phyloP scores from a whole-genome alignment of 2,113 vertebrate species.

The Calonectris borealis region DNA sequence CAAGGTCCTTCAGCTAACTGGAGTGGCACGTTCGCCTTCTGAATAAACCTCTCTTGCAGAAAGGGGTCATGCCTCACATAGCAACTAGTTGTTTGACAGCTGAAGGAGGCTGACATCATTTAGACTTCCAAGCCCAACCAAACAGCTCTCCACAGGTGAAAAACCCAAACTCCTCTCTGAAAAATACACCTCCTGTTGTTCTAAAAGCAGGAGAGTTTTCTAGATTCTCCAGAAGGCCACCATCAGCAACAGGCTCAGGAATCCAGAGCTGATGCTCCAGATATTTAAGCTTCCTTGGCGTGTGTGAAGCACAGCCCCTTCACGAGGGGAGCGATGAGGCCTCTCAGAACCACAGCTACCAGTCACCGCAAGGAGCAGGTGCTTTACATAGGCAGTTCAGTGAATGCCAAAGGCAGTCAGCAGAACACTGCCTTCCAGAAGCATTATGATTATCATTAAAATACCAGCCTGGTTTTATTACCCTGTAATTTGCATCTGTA shows the following conservation, averaged over 20 bases:
- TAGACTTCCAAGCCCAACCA: background rate
- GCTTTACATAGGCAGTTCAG: background rate
- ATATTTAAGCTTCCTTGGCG: background rate
- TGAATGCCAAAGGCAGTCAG: background rate
- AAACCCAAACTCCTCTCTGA: background rate
- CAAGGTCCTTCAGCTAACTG: background rate
- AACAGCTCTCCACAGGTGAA: background rate
- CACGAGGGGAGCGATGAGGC: accelerated
- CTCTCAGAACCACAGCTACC: background rate
- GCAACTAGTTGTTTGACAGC: background rate
- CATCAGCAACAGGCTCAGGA: background rate
- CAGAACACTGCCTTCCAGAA: background rate
- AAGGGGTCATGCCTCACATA: background rate
- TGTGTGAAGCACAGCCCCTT: background rate
- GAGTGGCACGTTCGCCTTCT: background rate
- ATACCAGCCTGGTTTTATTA: background rate
- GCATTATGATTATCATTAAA: background rate
- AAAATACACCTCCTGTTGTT: background rate
- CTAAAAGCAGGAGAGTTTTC: background rate
- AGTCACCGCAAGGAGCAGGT: background rate
- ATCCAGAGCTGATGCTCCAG: background rate
- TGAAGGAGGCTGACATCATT: background rate
- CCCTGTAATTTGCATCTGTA: background rate
- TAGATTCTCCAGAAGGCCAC: background rate
- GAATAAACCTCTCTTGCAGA: background rate